Conservation (phyloP, 2,888 invertebrate genomes). For the Nymphalis polychloros region DNA sequence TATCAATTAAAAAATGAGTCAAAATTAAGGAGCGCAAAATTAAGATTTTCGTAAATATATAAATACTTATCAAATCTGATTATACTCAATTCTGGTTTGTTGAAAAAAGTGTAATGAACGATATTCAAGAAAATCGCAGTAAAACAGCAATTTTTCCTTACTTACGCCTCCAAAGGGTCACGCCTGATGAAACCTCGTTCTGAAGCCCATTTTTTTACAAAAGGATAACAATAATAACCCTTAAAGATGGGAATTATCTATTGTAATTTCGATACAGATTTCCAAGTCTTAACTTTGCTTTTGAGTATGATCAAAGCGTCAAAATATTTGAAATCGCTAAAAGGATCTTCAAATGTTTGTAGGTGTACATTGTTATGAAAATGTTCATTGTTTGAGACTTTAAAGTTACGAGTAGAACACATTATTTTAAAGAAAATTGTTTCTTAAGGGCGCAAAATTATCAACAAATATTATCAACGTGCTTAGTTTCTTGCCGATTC, state of each 20-base stretch:
- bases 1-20: too few relatives aligned
- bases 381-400: too few relatives aligned
- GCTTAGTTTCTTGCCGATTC: too few relatives aligned
- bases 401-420: too few relatives aligned
- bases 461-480: too few relatives aligned
- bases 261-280: constrained; percentile 14
- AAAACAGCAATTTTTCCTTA: constrained; percentile 11
- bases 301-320: not conserved
- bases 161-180: constrained; percentile 19
- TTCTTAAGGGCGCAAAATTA: too few relatives aligned
- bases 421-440: too few relatives aligned
- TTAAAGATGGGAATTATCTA: constrained; percentile 19
- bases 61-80: too few relatives aligned
- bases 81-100: not conserved
- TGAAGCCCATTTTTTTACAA: constrained; percentile 18
- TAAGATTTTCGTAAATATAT: too few relatives aligned
- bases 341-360: too few relatives aligned
- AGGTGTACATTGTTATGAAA: too few relatives aligned
- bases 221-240: constrained; percentile 18
- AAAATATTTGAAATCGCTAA: not conserved
- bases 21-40: too few relatives aligned
- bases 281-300: constrained; percentile 2
- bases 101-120: constrained; percentile 1
- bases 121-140: constrained; percentile 13
- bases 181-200: constrained; percentile 3